phyloP scores from a whole-genome alignment of 1,140 invertebrate species.

The Apis dorsata region DNA sequence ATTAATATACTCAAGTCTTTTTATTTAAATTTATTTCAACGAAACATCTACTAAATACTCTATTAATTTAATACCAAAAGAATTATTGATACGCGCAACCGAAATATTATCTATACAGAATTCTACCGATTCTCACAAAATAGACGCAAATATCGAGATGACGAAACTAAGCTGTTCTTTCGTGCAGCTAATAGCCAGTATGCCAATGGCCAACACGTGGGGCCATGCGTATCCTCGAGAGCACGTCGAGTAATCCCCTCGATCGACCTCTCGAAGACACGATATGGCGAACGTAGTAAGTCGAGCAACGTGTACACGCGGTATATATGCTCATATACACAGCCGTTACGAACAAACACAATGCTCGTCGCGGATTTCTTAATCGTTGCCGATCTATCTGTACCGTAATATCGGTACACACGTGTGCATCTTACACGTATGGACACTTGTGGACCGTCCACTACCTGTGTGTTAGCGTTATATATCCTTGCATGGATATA shows the following conservation, averaged over 20 bases:
- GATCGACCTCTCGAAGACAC: background rate
- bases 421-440: slow-evolving; percentile 11
- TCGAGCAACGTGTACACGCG: slow-evolving; percentile 14
- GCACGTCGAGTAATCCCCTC: background rate
- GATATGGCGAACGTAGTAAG: slow-evolving; percentile 1
- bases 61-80: too few relatives aligned
- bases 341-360: slow-evolving; percentile 68
- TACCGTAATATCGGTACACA: slow-evolving; percentile 65
- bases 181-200: background rate
- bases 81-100: too few relatives aligned
- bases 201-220: background rate
- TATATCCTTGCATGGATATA: slow-evolving; percentile 34
- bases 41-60: too few relatives aligned
- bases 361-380: slow-evolving; percentile 79
- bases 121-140: too few relatives aligned
- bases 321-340: slow-evolving; percentile 21
- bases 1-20: too few relatives aligned
- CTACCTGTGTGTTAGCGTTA: slow-evolving; percentile 27
- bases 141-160: too few relatives aligned
- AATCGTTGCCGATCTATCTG: slow-evolving; percentile 78
- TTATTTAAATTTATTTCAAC: too few relatives aligned
- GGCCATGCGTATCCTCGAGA: background rate
- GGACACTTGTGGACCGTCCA: background rate
- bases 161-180: background rate
- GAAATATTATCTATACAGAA: too few relatives aligned